These are phyloP conservation scores for Corythornis vintsioides DNA, from an alignment of 2,113 vertebrate species.

Conservation along the genomic window DNA sequence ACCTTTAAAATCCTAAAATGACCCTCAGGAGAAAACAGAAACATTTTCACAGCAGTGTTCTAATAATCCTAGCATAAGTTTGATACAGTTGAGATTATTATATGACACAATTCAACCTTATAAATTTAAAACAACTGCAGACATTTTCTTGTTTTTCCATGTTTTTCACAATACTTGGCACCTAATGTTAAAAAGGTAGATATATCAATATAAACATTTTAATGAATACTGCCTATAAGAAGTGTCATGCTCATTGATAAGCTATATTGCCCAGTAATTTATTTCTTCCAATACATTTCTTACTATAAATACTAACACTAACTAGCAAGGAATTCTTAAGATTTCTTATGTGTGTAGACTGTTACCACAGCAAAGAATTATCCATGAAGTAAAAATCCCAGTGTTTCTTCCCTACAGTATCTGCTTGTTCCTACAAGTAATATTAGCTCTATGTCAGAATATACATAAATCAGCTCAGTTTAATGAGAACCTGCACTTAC, in stretches of 20 bases:
- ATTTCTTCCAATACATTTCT: neutral
- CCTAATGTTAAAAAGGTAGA: neutral
- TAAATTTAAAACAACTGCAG: neutral
- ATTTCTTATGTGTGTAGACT: constrained; percentile 77
- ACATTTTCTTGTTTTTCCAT: neutral
- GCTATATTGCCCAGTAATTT: neutral
- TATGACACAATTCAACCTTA: neutral
- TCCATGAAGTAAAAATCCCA: constrained; percentile 71
- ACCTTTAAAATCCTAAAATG: neutral
- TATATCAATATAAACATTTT: neutral
- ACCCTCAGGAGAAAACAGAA: neutral
- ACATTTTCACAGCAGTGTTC: neutral
- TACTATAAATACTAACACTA: constrained; percentile 55
- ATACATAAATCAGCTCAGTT: neutral
- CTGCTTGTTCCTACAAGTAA: constrained; percentile 25
- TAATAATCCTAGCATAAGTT: neutral
- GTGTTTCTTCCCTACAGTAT: constrained; percentile 55
- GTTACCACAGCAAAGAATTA: constrained; percentile 77
- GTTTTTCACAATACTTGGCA: neutral
- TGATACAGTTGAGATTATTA: neutral
- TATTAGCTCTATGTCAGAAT: neutral
- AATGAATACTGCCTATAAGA: neutral
- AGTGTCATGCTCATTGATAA: neutral
- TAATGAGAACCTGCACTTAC: neutral
- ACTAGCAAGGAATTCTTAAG: constrained; percentile 65